Evolutionary conservation across 1,140 invertebrate genomes (phyloP).

Genomic region (Brachionus asplanchnoidis): DNA sequence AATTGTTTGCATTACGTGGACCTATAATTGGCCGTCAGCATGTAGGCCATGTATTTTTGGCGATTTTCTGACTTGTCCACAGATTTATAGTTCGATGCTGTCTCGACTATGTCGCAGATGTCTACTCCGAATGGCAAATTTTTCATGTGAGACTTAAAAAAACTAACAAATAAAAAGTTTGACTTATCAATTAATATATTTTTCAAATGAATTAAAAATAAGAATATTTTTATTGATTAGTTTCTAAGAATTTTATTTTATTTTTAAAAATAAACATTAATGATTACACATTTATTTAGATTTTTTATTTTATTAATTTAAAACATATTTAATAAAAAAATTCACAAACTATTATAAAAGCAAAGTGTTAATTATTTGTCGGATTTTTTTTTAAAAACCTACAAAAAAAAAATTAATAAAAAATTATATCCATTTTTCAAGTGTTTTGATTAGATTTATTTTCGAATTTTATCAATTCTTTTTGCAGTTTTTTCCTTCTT

Average conservation of each 20-base stretch:
- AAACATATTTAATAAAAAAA: background rate
- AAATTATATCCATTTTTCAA: background rate
- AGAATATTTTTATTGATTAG: background rate
- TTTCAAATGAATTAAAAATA: background rate
- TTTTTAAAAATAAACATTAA: background rate
- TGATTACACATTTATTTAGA: background rate
- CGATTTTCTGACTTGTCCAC: conserved; percentile 36
- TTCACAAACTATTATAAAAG: background rate
- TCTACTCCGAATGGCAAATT: conserved; percentile 22
- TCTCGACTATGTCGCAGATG: conserved; percentile 27
- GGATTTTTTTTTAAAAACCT: background rate
- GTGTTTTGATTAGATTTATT: background rate
- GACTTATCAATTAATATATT: background rate
- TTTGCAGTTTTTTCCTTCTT: background rate
- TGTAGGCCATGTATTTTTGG: conserved; percentile 34
- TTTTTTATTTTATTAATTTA: background rate
- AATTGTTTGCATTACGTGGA: too few relatives aligned
- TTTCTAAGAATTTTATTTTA: background rate
- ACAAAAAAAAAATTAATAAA: background rate
- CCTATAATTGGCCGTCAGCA: too few relatives aligned
- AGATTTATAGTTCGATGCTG: conserved; percentile 39
- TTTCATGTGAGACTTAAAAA: background rate
- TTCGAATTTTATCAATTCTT: background rate
- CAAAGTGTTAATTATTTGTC: background rate
- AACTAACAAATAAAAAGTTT: background rate